Conservation (phyloP, 2,113 vertebrate genomes). For the Nanorana parkeri region DNA sequence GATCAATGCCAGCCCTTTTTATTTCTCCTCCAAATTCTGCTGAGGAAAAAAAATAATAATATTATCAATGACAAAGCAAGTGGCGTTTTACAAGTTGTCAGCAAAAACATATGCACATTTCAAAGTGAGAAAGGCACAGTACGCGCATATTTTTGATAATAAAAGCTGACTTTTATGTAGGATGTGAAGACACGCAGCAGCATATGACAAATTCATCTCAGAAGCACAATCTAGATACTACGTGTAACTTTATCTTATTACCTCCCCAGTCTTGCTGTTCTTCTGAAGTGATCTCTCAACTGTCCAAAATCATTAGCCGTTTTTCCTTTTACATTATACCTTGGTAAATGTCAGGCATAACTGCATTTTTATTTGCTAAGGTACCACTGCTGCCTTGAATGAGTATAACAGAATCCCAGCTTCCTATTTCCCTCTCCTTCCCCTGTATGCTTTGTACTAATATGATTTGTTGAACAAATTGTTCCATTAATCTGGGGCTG, state of each 20-base stretch:
- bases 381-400: conserved; percentile 80
- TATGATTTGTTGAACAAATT: conserved; percentile 94
- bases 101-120: background rate
- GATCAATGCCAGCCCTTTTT: background rate
- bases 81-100: conserved; percentile 6
- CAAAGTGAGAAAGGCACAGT: conserved; percentile 26
- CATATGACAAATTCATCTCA: conserved; percentile 77
- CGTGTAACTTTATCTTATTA: conserved; percentile 84
- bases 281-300: conserved; percentile 79
- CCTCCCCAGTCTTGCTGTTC: conserved; percentile 76
- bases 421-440: conserved; percentile 81
- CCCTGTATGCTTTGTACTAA: conserved; percentile 86
- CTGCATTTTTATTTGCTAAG: conserved; percentile 93
- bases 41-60: conserved; percentile 18
- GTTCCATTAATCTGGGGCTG: conserved; percentile 90
- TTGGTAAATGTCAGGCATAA: conserved; percentile 93
- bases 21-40: background rate
- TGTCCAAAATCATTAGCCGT: conserved; percentile 87
- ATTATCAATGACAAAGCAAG: background rate
- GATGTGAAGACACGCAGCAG: conserved; percentile 67
- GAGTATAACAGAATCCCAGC: conserved; percentile 75
- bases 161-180: conserved; percentile 64
- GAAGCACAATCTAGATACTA: conserved; percentile 75
- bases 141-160: conserved; percentile 72
- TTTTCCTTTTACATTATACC: conserved; percentile 81